These are phyloP conservation scores for Dascyllus trimaculatus DNA, from an alignment of 2,113 vertebrate species.

Conservation along the genomic window DNA sequence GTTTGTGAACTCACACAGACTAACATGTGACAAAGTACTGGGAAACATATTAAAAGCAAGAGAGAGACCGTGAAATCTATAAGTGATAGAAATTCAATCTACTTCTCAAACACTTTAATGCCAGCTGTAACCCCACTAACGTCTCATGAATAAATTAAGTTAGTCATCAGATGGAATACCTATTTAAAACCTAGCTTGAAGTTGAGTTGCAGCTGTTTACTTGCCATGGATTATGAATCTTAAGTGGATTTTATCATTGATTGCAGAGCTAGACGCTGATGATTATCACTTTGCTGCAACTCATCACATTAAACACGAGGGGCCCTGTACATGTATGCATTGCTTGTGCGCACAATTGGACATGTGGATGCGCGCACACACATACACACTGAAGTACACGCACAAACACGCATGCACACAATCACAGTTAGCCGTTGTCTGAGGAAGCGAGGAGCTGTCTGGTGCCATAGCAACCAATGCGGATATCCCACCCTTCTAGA, in stretches of 20 bases:
- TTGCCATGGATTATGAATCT: slow-evolving; percentile 33
- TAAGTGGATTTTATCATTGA: slow-evolving; percentile 37
- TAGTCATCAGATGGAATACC: slow-evolving; percentile 22
- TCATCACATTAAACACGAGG: slow-evolving; percentile 42
- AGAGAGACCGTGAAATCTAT: slow-evolving; percentile 6
- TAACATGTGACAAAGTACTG: slow-evolving; percentile 1
- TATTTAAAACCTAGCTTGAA: slow-evolving; percentile 17
- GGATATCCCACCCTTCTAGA: slow-evolving; percentile 83
- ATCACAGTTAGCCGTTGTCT: slow-evolving; percentile 81
- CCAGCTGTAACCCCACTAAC: slow-evolving; percentile 25
- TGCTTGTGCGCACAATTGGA: slow-evolving; percentile 33
- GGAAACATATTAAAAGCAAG: slow-evolving; percentile 10
- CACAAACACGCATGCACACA: slow-evolving; percentile 58
- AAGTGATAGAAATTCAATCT: slow-evolving; percentile 7
- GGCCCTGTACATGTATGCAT: slow-evolving; percentile 30
- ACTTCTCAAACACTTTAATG: slow-evolving; percentile 9
- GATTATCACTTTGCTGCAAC: slow-evolving; percentile 56
- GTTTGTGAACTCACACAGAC: slow-evolving; percentile 17
- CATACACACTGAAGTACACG: slow-evolving; percentile 10
- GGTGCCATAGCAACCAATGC: slow-evolving; percentile 89
- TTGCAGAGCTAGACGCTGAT: slow-evolving; percentile 44
- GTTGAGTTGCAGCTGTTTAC: slow-evolving; percentile 24
- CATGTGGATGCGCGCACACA: slow-evolving; percentile 36
- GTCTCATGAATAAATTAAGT: slow-evolving; percentile 51
- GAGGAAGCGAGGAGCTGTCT: slow-evolving; percentile 86